Evolutionary conservation across 2,797 vertebrate genomes (phyloP).

Genomic region (Echiichthys vipera): DNA sequence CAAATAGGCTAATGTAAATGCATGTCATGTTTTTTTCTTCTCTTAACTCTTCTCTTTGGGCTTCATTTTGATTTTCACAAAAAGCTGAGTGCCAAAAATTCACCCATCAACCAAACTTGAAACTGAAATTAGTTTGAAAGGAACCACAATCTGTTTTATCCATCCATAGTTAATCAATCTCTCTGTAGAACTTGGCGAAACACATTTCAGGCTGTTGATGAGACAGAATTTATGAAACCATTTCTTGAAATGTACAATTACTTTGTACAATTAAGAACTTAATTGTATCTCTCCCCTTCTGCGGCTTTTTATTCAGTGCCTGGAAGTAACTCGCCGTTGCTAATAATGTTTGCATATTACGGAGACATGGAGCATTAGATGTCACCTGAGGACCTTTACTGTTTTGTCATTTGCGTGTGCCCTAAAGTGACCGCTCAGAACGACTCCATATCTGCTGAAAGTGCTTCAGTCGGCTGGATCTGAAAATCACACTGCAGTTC

Average conservation of each 20-base stretch:
- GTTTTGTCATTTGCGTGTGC: slow-evolving; percentile 7
- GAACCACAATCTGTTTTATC: neutral
- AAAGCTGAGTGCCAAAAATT: neutral
- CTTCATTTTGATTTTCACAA: neutral
- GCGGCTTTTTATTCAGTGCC: neutral
- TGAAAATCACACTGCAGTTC: slow-evolving; percentile 1
- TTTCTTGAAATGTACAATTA: neutral
- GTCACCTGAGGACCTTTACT: neutral
- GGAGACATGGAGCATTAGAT: neutral
- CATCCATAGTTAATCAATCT: neutral
- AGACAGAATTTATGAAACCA: neutral
- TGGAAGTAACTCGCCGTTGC: neutral
- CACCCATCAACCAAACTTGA: neutral
- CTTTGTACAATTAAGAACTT: neutral
- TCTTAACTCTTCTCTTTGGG: neutral
- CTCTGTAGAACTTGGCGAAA: neutral
- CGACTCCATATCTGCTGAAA: slow-evolving; percentile 22
- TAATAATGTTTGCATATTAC: neutral
- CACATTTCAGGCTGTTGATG: neutral
- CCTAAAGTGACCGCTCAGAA: slow-evolving; percentile 17
- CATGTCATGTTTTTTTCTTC: neutral
- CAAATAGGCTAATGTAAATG: neutral
- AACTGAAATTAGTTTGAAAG: neutral
- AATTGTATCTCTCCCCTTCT: neutral
- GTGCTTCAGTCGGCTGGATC: slow-evolving; percentile 14